These are phyloP conservation scores for Arvicanthis niloticus DNA, from an alignment of 2,113 vertebrate species.

Conservation along the genomic window DNA sequence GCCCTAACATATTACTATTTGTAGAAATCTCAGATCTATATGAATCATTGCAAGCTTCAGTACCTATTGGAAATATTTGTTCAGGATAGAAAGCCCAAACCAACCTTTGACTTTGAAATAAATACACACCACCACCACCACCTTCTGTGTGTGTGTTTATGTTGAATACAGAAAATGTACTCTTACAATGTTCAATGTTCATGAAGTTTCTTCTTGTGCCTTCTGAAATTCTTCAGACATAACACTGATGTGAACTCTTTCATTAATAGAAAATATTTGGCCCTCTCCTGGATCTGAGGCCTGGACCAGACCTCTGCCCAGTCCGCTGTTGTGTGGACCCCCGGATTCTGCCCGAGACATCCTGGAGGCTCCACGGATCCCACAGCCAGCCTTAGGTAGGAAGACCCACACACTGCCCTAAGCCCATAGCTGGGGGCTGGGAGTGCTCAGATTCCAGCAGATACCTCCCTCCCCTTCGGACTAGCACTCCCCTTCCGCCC, in stretches of 20 bases:
- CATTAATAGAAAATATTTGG: neutral
- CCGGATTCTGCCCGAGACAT: no score
- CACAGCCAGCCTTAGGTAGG: no score
- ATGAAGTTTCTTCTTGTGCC: neutral
- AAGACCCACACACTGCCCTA: no score
- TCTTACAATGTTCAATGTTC: rapidly evolving
- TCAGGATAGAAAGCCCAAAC: neutral
- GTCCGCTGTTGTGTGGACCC: no score
- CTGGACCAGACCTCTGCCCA: no score
- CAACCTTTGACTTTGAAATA: neutral
- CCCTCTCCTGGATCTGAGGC: no score
- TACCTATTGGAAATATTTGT: neutral
- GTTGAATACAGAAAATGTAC: neutral
- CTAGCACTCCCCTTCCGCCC: no score
- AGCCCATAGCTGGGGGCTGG: no score
- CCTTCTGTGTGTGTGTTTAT: neutral
- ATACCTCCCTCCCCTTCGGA: no score
- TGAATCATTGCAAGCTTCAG: neutral
- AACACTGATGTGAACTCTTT: neutral
- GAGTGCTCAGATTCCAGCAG: no score
- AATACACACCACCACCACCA: neutral
- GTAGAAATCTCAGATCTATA: neutral
- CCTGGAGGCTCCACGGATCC: no score
- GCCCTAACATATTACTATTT: neutral
- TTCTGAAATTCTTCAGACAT: neutral